phyloP scores from a whole-genome alignment of 2,113 vertebrate genomes.

The Anarrhichthys ocellatus region DNA sequence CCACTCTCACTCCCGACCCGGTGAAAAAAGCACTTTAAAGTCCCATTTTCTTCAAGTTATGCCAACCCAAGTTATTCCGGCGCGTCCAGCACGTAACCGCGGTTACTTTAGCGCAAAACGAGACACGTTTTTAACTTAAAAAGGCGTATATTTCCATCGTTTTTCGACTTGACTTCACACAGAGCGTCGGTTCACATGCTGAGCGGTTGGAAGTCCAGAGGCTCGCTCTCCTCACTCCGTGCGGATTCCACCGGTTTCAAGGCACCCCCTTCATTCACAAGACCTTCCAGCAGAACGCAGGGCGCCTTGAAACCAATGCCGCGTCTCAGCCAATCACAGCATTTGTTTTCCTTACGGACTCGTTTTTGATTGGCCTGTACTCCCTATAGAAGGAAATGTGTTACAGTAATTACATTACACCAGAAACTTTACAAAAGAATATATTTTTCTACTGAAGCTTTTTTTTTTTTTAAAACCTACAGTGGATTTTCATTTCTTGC shows the following conservation, averaged over 20 bases:
- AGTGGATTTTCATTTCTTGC: neutral
- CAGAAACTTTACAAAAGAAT: constrained; percentile 10
- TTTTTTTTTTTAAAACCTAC: neutral
- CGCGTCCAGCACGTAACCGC: neutral
- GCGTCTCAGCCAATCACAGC: constrained; percentile 78
- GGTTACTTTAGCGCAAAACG: neutral
- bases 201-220: constrained; percentile 67
- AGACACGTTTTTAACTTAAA: neutral
- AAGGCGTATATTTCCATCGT: constrained; percentile 23
- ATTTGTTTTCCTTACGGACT: constrained; percentile 82
- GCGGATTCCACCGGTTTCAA: constrained; percentile 81
- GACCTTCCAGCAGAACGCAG: constrained; percentile 42
- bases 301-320: constrained; percentile 79
- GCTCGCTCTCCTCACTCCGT: constrained; percentile 70
- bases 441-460: neutral
- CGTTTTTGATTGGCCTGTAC: constrained; percentile 72
- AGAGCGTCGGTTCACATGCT: constrained; percentile 54
- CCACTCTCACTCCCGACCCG: constrained; percentile 61
- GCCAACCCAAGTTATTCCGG: neutral
- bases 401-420: constrained; percentile 69
- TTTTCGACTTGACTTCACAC: constrained; percentile 52
- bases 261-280: constrained; percentile 81
- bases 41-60: constrained; percentile 16
- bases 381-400: constrained; percentile 57
- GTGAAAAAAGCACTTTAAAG: constrained; percentile 18